A percentile compares a stretch with the other conserved stretches of the same genome.
These are phyloP conservation scores for Recurvirostra avosetta DNA, from an alignment of 2,113 vertebrate genomes.

Conservation along the genomic window DNA sequence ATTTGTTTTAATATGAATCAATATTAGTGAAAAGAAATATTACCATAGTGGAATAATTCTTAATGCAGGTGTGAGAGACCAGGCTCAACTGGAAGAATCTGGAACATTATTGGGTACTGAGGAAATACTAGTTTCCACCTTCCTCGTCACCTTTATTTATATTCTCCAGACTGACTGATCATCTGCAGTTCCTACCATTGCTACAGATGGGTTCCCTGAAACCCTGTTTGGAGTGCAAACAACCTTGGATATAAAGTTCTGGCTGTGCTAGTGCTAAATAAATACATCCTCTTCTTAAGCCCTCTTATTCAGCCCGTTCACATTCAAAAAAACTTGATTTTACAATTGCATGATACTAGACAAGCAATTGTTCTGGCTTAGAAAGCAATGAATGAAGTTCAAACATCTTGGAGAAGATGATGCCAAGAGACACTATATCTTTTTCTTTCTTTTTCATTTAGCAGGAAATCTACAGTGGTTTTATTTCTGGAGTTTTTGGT, in stretches of 20 bases:
- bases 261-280: neutral
- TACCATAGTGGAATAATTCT: neutral
- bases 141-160: neutral
- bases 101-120: neutral
- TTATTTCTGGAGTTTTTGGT: neutral
- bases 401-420: neutral
- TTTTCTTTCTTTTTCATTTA: neutral
- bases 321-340: neutral
- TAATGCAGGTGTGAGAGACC: neutral
- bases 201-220: neutral
- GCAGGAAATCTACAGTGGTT: neutral
- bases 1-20: neutral
- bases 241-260: neutral
- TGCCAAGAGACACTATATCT: neutral
- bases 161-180: neutral
- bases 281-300: neutral
- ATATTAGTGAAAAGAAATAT: neutral
- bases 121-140: neutral
- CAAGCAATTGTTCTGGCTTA: neutral
- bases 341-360: fast-evolving
- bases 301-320: neutral
- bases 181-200: neutral
- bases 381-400: neutral
- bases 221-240: neutral
- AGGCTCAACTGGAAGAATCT: neutral